phyloP scores from a whole-genome alignment of 2,888 invertebrate species.

The Matsumyia berberina region DNA sequence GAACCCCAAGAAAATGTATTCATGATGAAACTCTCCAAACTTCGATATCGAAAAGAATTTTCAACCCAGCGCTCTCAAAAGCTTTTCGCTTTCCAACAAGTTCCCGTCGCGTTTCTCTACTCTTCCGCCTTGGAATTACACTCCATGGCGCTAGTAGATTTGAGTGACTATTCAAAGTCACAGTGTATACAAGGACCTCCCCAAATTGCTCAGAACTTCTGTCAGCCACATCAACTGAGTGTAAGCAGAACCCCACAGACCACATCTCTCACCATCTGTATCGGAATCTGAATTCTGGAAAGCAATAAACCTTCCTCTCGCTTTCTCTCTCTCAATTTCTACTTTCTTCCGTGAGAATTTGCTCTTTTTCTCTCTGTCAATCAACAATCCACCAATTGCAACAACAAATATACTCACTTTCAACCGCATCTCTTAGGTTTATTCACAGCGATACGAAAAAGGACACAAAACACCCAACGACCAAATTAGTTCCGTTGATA shows the following conservation, averaged over 20 bases:
- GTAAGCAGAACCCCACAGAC: not conserved
- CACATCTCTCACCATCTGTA: constrained; percentile 22
- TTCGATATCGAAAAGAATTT: constrained; percentile 49
- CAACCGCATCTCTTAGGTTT: constrained; percentile 41
- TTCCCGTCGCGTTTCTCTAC: not conserved
- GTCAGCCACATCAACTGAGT: not conserved
- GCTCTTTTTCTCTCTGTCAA: not conserved
- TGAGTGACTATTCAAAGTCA: constrained; percentile 37
- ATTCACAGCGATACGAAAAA: constrained; percentile 51
- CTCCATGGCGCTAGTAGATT: constrained; percentile 55
- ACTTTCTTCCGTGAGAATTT: not conserved
- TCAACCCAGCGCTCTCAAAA: constrained; percentile 10
- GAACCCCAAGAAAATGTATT: constrained; percentile 36
- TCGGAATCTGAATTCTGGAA: constrained; percentile 9
- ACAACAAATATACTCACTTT: constrained; percentile 17
- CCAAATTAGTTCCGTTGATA: constrained; percentile 77
- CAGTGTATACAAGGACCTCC: not conserved
- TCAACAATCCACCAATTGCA: constrained; percentile 46
- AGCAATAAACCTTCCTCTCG: not conserved
- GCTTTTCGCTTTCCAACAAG: constrained; percentile 46
- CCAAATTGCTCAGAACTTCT: not conserved
- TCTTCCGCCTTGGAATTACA: constrained; percentile 5
- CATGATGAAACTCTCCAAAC: constrained; percentile 49
- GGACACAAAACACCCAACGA: constrained; percentile 70
- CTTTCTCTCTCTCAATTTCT: not conserved